Evolutionary conservation across 2,113 vertebrate genomes (phyloP).

Genomic region (Thunnus thynnus): DNA sequence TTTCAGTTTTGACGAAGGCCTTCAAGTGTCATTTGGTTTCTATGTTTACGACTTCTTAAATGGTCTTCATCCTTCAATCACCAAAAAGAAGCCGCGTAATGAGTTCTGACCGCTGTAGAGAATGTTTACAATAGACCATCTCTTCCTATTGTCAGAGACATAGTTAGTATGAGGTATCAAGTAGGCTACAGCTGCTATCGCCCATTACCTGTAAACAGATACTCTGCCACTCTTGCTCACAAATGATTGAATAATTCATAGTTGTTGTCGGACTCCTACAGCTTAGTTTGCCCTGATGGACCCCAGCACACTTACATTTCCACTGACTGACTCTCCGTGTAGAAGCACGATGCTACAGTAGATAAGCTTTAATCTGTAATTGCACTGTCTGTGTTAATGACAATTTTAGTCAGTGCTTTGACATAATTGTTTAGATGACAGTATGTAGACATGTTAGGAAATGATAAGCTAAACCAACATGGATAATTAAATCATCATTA

Average conservation of each 20-base stretch:
- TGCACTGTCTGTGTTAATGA: constrained; percentile 2
- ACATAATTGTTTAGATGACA: background rate
- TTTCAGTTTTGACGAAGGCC: background rate
- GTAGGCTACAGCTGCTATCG: constrained; percentile 48
- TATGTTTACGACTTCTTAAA: constrained; percentile 20
- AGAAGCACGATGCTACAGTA: constrained; percentile 19
- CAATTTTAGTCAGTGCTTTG: background rate
- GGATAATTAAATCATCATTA: background rate
- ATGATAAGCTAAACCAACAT: background rate
- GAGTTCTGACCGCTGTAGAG: constrained; percentile 46
- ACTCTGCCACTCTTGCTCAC: constrained; percentile 63
- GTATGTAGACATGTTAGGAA: background rate
- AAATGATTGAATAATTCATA: constrained; percentile 83
- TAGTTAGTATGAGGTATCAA: constrained; percentile 49
- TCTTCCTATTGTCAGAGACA: constrained; percentile 63
- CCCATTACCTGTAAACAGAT: constrained; percentile 79
- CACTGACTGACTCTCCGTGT: background rate
- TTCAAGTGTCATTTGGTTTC: background rate
- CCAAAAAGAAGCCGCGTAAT: constrained; percentile 26
- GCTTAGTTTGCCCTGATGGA: constrained; percentile 41
- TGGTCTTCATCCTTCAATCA: constrained; percentile 13
- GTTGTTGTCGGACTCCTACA: constrained; percentile 56
- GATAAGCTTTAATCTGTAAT: constrained; percentile 42
- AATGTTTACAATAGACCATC: constrained; percentile 60
- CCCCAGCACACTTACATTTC: constrained; percentile 43